A percentile compares a stretch with the other conserved stretches of the same genome.
These are phyloP conservation scores for Halyomorpha halys DNA, from an alignment of 1,140 invertebrate genomes.

Conservation along the genomic window DNA sequence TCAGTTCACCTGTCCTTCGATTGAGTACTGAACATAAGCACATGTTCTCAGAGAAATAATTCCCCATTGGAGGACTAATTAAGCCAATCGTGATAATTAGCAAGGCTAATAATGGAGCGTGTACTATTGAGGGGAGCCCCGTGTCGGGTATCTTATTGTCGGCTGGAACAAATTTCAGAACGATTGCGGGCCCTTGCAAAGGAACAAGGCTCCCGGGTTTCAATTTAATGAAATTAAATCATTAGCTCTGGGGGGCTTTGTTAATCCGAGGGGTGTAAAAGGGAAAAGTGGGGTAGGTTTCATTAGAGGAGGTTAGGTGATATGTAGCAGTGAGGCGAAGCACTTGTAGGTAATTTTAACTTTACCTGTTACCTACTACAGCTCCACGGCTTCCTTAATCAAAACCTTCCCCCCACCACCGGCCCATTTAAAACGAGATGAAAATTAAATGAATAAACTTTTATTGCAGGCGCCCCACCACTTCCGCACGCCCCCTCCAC, in stretches of 20 bases:
- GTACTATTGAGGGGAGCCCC: too few relatives aligned
- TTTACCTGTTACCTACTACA: conserved; percentile 16
- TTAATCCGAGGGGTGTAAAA: conserved; percentile 13
- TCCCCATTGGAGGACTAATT: too few relatives aligned
- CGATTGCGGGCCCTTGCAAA: too few relatives aligned
- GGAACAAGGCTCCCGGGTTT: conserved; percentile 13
- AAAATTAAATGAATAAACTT: conserved; percentile 19
- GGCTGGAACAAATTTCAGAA: too few relatives aligned
- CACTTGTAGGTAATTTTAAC: conserved; percentile 19
- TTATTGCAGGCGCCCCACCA: neutral
- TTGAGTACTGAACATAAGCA: too few relatives aligned
- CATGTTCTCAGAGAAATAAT: too few relatives aligned
- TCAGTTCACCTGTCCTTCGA: too few relatives aligned
- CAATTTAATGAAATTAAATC: conserved; percentile 19
- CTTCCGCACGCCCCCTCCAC: neutral
- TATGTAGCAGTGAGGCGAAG: conserved; percentile 11
- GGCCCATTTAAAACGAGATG: conserved; percentile 19
- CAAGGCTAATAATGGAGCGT: too few relatives aligned
- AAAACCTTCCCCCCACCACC: conserved; percentile 3
- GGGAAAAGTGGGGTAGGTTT: conserved; percentile 15
- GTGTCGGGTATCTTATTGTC: too few relatives aligned
- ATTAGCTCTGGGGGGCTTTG: conserved; percentile 12
- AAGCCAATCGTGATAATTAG: too few relatives aligned
- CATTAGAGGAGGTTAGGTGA: conserved; percentile 18
- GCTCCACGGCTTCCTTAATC: conserved; percentile 14